A percentile compares a stretch with the other conserved stretches of the same genome.
Evolutionary conservation across 2,797 vertebrate genomes (phyloP).

Genomic region (Alca torda): DNA sequence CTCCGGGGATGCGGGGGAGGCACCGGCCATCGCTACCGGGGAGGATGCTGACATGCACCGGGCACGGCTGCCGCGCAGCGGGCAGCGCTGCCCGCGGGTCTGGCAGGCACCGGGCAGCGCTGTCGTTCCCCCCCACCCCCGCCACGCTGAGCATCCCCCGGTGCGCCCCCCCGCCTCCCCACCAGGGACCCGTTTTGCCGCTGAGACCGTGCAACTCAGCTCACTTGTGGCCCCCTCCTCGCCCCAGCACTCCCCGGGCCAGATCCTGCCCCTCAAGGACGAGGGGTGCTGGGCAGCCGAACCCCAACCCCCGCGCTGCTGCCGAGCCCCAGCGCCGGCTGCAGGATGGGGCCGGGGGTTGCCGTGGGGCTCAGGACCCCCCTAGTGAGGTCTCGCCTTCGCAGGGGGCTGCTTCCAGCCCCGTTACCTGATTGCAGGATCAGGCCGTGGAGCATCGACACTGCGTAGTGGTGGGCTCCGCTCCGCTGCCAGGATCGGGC

Average conservation of each 20-base stretch:
- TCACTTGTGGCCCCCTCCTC: constrained; percentile 16
- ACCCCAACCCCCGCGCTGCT: not conserved
- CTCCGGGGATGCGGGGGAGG: not conserved
- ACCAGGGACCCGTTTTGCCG: not conserved
- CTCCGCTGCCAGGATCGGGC: not conserved
- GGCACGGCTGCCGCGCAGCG: not conserved
- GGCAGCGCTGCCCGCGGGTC: not conserved
- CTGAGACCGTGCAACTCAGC: not conserved
- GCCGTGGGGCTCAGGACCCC: not conserved
- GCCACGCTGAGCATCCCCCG: not conserved
- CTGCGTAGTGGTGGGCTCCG: not conserved
- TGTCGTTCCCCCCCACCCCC: not conserved
- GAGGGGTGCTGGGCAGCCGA: not conserved
- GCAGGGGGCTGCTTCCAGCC: not conserved
- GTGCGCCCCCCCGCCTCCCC: not conserved
- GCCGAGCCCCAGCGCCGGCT: not conserved
- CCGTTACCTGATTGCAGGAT: constrained; percentile 34
- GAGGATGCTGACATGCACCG: not conserved
- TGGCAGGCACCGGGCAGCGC: not conserved
- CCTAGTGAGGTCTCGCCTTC: no score
- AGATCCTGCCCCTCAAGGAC: constrained; percentile 2
- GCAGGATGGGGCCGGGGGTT: not conserved
- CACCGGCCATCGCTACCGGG: not conserved
- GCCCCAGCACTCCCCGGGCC: not conserved
- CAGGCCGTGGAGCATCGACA: not conserved